Percentiles rank a stretch among this genome's conserved stretches.
Evolutionary conservation across 2,113 vertebrate genomes (phyloP).

Genomic region (Aythya baeri): DNA sequence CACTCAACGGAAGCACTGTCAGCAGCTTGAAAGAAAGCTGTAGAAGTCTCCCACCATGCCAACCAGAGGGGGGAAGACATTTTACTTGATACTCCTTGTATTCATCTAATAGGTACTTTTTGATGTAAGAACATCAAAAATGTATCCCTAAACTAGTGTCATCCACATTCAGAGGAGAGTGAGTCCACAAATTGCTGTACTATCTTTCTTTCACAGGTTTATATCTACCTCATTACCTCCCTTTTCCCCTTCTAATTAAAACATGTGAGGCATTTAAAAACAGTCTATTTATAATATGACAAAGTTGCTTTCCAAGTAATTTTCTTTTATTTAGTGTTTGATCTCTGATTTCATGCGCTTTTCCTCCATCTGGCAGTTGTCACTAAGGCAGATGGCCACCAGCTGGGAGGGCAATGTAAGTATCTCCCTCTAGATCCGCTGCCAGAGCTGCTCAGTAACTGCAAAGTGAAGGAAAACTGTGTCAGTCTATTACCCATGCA

Average conservation of each 20-base stretch:
- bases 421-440: constrained; percentile 48
- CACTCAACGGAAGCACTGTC: neutral
- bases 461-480: constrained; percentile 28
- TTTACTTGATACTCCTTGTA: constrained; percentile 48
- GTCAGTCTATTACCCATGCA: constrained; percentile 18
- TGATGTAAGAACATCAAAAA: constrained; percentile 54
- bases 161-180: neutral
- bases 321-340: constrained; percentile 77
- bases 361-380: constrained; percentile 83
- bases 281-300: constrained; percentile 74
- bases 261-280: constrained; percentile 71
- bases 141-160: constrained; percentile 63
- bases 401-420: constrained; percentile 78
- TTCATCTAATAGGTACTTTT: constrained; percentile 32
- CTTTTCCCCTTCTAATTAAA: constrained; percentile 62
- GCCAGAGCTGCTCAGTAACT: constrained; percentile 61
- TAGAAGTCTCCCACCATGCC: neutral
- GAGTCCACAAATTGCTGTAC: neutral
- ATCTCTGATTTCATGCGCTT: constrained; percentile 68
- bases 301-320: constrained; percentile 78
- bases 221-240: constrained; percentile 13
- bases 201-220: neutral
- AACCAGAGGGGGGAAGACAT: neutral
- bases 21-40: neutral
- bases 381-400: constrained; percentile 82